Evolutionary conservation across 2,888 invertebrate species (phyloP).

Genomic region (Caprella mutica): DNA sequence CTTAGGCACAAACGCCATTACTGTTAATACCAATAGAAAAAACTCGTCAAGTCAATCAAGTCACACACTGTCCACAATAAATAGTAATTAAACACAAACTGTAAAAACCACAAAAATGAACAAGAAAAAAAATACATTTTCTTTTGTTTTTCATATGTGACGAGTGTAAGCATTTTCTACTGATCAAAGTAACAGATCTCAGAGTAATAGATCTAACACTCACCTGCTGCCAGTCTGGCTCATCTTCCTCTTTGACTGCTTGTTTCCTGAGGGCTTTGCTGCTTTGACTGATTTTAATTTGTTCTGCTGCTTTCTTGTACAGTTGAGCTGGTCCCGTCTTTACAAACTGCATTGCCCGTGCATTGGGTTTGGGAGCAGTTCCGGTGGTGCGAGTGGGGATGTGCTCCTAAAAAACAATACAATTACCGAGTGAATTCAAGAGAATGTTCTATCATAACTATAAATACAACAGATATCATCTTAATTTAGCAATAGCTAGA

Average conservation of each 20-base stretch:
- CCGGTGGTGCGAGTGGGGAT: constrained; percentile 50
- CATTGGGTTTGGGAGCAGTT: constrained; percentile 69
- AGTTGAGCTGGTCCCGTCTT: constrained; percentile 69
- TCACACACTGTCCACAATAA: no score
- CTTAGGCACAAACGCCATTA: no score
- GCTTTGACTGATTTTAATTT: constrained; percentile 68
- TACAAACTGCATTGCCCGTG: constrained; percentile 78
- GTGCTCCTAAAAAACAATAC: constrained; percentile 33
- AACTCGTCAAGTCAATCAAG: no score
- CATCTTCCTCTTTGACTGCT: constrained; percentile 46
- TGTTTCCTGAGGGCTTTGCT: constrained; percentile 39
- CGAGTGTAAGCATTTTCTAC: neutral
- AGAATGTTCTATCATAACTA: no score
- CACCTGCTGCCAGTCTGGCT: constrained; percentile 32
- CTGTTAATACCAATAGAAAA: no score
- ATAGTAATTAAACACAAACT: neutral
- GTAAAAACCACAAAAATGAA: neutral
- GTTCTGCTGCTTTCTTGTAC: constrained; percentile 71
- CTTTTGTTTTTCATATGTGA: neutral
- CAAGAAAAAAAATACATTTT: neutral
- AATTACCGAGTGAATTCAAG: no score
- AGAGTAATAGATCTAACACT: neutral
- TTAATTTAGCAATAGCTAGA: no score
- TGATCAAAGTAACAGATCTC: neutral
- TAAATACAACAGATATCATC: no score